Conservation (phyloP, 2,113 vertebrate species). For the Raja brachyura region DNA sequence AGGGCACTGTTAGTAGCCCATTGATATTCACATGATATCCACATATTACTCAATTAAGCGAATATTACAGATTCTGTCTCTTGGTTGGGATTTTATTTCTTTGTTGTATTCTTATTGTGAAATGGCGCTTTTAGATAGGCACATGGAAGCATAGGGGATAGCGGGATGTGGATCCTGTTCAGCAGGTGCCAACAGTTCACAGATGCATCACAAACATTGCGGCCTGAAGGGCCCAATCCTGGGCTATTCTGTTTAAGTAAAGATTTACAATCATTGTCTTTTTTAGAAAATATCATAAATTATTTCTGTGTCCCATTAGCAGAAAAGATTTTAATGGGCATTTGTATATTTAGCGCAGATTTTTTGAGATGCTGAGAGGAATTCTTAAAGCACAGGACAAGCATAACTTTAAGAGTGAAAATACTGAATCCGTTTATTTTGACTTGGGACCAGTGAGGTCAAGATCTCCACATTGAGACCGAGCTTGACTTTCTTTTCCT, state of each 20-base stretch:
- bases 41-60: not conserved
- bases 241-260: too few relatives aligned
- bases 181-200: too few relatives aligned
- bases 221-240: too few relatives aligned
- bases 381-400: not conserved
- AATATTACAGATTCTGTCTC: not conserved
- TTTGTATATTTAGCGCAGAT: not conserved
- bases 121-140: too few relatives aligned
- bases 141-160: too few relatives aligned
- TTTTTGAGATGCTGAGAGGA: not conserved
- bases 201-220: too few relatives aligned
- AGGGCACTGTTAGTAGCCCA: too few relatives aligned
- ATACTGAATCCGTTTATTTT: too few relatives aligned
- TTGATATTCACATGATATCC: not conserved
- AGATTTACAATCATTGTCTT: not conserved
- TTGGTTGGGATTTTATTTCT: not conserved
- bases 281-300: not conserved
- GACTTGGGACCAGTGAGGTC: not conserved
- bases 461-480: not conserved
- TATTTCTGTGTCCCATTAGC: not conserved
- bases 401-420: not conserved
- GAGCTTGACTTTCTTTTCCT: not conserved
- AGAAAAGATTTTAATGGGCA: not conserved
- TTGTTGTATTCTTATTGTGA: not conserved
- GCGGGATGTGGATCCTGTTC: too few relatives aligned